phyloP scores from a whole-genome alignment of 1,140 invertebrate species.

The Chymomyza costata region DNA sequence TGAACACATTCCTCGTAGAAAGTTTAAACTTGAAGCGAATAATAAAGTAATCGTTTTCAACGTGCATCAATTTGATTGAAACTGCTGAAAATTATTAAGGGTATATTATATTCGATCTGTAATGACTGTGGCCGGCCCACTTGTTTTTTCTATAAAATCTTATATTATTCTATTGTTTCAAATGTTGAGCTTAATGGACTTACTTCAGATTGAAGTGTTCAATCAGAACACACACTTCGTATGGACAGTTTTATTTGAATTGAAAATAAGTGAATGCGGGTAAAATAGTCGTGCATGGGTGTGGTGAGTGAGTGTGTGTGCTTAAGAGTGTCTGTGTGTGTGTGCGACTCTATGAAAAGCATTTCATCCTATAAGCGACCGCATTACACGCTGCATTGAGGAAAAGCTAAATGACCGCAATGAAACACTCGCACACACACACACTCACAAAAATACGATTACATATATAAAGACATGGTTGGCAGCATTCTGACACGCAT shows the following conservation, averaged over 20 bases:
- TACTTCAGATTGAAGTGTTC: background rate
- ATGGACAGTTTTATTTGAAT: conserved; percentile 28
- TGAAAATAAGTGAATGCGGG: background rate
- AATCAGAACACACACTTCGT: conserved; percentile 8
- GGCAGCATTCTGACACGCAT: conserved; percentile 33
- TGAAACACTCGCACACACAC: conserved; percentile 52
- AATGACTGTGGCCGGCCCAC: too few species aligned
- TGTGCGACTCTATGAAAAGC: conserved; percentile 27
- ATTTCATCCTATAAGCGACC: conserved; percentile 60
- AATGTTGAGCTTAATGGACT: too few species aligned
- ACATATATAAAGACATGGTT: conserved; percentile 6
- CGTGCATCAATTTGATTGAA: too few species aligned
- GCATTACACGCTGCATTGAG: conserved; percentile 70
- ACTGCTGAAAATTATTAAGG: too few species aligned
- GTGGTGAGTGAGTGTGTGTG: conserved; percentile 4
- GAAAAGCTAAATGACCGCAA: conserved; percentile 67
- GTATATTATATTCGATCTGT: too few species aligned
- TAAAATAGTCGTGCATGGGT: background rate
- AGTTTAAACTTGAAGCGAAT: too few species aligned
- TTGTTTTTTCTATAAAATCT: too few species aligned
- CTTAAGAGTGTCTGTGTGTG: conserved; percentile 4
- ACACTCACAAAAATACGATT: conserved; percentile 13
- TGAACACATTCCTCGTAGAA: too few species aligned
- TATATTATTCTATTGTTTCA: too few species aligned
- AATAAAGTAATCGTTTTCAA: too few species aligned